Percentiles rank a stretch among this genome's conserved stretches.
These are phyloP conservation scores for Candoia aspera DNA, from an alignment of 2,113 vertebrate genomes.

Conservation along the genomic window DNA sequence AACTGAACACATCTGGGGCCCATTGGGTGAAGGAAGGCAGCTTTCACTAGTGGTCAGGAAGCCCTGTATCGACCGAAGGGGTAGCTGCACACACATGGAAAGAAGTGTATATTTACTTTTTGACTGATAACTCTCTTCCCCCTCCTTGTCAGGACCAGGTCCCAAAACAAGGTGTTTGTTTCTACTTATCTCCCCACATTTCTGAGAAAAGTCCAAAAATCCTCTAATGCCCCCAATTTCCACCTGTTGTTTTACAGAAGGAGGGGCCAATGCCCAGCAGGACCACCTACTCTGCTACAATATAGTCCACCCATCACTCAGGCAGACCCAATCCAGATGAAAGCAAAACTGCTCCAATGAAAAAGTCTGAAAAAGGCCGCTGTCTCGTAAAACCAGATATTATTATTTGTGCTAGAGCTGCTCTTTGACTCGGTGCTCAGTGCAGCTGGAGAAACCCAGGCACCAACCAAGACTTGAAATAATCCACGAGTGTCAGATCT, in stretches of 20 bases:
- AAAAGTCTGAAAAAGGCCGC: neutral
- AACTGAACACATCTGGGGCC: neutral
- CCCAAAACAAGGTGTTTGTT: neutral
- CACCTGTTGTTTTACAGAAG: conserved; percentile 16
- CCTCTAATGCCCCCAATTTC: neutral
- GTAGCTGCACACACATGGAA: neutral
- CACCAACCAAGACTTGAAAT: neutral
- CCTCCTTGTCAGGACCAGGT: neutral
- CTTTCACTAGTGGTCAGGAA: neutral
- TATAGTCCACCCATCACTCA: neutral
- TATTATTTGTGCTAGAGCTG: neutral
- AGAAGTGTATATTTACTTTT: neutral
- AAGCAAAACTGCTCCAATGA: neutral
- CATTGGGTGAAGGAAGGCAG: neutral
- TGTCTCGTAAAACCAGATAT: neutral
- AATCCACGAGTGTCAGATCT: neutral
- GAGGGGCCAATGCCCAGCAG: neutral
- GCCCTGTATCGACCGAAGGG: neutral
- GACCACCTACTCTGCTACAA: neutral
- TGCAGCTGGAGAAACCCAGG: neutral
- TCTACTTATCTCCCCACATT: neutral
- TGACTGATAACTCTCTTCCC: neutral
- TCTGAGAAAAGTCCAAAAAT: conserved; percentile 2
- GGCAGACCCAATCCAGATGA: neutral
- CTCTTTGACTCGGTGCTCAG: neutral